Base-by-base conservation (phyloP, 2,113 vertebrate genomes). In the Tetrao urogallus region DNA sequence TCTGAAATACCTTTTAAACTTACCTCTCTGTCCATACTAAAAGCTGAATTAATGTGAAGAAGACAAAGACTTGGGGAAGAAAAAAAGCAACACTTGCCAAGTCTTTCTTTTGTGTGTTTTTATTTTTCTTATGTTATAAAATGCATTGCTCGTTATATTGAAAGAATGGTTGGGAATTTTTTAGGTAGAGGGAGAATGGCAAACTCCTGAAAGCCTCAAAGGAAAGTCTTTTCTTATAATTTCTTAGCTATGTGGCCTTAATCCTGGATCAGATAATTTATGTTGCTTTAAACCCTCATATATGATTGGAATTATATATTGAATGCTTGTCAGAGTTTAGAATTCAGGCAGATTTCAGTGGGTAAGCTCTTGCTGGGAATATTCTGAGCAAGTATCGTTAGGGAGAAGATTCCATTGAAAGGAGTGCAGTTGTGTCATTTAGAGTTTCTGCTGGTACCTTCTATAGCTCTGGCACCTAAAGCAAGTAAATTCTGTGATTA, bases 341-440 rank as follows among this genome's bases (percentile, higher is more conserved):
- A 15, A 24, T 63, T 78, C 2, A 1, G 30, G 25, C 30, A 54
- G 13, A 42, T 70, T 42, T 80, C 69, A 65, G 21, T 1, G 4
- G 3, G 22, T 72, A 76, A 38, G 66, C 6, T 58, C 11, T 52
- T 5, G 50, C n/a, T 32, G 7, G 27, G 11, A 72, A 36, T 3
- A 47, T n/a, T 86, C 13, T 30, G 58, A 11, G 42, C 17, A 22
- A 11, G 20, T 19, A 14, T 13, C 45, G 27, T 45, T 65, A 47
- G 7, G 18, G 20, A n/a, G 25, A 52, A 1, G 3, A 16, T 65
- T 16, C 24, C 7, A 8, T 28, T 2, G 42, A 47, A 64, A 11
- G 32, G 4, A 43, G 4, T 7, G 5, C 28, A 6, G 6, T 7
- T 54, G 6, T 76, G 5, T 64, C 1, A 0, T 69, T 83, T 28